A percentile compares a stretch with the other conserved stretches of the same genome.
phyloP scores from a whole-genome alignment of 1,140 invertebrate genomes.

The Drosophila paulistorum region DNA sequence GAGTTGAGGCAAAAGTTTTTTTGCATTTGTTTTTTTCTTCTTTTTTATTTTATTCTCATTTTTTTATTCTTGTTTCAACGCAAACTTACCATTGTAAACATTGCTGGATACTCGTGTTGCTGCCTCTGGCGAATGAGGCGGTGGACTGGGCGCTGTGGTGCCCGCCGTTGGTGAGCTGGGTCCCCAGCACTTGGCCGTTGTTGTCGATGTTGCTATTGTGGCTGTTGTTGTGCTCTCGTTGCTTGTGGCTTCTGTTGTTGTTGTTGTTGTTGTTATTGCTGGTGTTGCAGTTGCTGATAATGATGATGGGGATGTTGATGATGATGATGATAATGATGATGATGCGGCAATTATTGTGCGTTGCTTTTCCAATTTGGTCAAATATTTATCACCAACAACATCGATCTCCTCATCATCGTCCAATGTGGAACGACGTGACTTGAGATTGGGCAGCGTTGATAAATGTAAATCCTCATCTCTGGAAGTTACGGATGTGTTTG shows the following conservation, averaged over 20 bases:
- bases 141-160: conserved; percentile 89
- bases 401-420: conserved; percentile 93
- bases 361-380: conserved; percentile 68
- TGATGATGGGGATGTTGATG: conserved; percentile 33
- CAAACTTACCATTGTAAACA: conserved; percentile 87
- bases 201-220: conserved; percentile 57
- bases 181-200: conserved; percentile 86
- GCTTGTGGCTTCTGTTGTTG: conserved; percentile 62
- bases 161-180: conserved; percentile 89
- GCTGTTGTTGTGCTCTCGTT: conserved; percentile 59
- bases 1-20: conserved; percentile 39
- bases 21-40: background rate
- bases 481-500: conserved; percentile 30
- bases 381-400: conserved; percentile 87
- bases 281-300: conserved; percentile 56
- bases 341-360: conserved; percentile 83
- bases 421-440: conserved; percentile 75
- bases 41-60: background rate
- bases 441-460: conserved; percentile 46
- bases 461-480: conserved; percentile 44
- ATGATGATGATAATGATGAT: conserved; percentile 56
- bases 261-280: conserved; percentile 52
- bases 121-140: conserved; percentile 85
- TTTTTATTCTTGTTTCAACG: conserved; percentile 16
- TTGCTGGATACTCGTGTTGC: conserved; percentile 84